Conservation (phyloP, 2,797 vertebrate species). For the Phoxinus dragarum region DNA sequence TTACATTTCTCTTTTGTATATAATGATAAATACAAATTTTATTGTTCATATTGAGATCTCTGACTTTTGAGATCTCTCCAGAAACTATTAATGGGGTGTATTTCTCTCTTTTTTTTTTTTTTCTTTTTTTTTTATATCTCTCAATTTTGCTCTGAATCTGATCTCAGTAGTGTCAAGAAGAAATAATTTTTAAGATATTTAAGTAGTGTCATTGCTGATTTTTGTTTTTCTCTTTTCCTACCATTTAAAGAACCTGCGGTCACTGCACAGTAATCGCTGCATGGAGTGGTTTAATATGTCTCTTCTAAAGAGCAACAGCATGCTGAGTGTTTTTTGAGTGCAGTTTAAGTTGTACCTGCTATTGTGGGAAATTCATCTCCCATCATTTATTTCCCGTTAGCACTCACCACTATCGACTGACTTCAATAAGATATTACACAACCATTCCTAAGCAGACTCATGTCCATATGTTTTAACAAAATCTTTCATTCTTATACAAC, state of each 20-base stretch:
- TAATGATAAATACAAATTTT: too few species aligned
- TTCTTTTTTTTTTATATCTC: neutral
- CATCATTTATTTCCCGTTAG: conserved; percentile 29
- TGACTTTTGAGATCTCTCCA: neutral
- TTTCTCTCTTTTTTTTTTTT: neutral
- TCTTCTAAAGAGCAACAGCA: conserved; percentile 13
- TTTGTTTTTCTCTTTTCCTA: neutral
- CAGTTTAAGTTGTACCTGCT: conserved; percentile 24
- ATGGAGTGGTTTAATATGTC: conserved; percentile 25
- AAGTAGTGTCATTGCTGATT: neutral
- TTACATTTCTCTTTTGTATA: neutral
- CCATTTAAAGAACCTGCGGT: neutral
- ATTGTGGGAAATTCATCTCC: conserved; percentile 19
- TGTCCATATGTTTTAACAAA: neutral
- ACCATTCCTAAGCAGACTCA: conserved; percentile 11
- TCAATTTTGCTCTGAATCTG: neutral
- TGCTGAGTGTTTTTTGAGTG: conserved; percentile 48
- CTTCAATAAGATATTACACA: conserved; percentile 36
- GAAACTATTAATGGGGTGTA: neutral
- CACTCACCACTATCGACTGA: conserved; percentile 28
- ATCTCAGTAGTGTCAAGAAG: neutral
- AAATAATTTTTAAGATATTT: neutral
- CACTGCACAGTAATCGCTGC: conserved; percentile 21
- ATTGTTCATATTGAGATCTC: neutral
- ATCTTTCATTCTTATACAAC: neutral